These are phyloP conservation scores for Otus scops DNA, from an alignment of 2,797 vertebrate genomes.

Conservation along the genomic window DNA sequence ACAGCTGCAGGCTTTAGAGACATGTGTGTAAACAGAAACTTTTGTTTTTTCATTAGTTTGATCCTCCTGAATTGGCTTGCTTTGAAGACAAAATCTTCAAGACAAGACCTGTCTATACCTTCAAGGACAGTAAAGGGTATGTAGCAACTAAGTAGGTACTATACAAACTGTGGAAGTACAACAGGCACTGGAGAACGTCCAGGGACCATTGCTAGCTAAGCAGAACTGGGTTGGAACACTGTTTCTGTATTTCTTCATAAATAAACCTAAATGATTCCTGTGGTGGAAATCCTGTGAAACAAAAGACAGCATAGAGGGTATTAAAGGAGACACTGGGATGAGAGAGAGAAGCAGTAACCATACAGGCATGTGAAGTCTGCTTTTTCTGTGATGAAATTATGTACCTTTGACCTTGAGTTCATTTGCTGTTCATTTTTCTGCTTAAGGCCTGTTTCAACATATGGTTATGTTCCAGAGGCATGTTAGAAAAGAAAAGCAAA, in stretches of 20 bases:
- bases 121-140: neutral
- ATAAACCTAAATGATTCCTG: neutral
- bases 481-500: neutral
- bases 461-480: neutral
- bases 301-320: neutral
- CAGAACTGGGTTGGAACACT: accelerated
- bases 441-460: neutral
- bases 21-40: neutral
- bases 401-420: neutral
- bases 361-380: neutral
- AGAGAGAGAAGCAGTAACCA: neutral
- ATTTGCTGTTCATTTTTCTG: neutral
- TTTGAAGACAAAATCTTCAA: neutral
- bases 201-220: neutral
- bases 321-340: neutral
- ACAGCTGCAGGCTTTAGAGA: neutral
- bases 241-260: neutral
- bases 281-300: neutral
- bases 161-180: neutral
- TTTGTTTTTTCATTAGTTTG: neutral
- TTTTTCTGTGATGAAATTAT: neutral
- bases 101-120: neutral
- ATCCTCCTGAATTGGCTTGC: neutral
- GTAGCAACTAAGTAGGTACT: neutral
- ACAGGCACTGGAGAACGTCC: neutral